Percentiles rank a stretch among this genome's conserved stretches.
These are phyloP conservation scores for Sebastes vulpes DNA, from an alignment of 2,797 vertebrate genomes.

Conservation along the genomic window DNA sequence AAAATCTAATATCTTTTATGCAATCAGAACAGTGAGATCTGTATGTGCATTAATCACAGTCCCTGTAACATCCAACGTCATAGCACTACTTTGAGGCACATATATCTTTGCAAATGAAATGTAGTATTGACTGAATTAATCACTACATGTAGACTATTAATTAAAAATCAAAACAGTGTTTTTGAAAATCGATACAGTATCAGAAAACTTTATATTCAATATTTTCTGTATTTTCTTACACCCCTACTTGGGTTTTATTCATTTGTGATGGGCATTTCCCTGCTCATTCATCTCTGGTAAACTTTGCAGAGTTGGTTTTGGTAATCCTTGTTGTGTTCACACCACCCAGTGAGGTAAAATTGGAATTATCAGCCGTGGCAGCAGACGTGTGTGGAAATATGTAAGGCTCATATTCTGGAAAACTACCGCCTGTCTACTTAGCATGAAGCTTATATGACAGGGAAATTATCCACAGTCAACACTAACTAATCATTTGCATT, in stretches of 20 bases:
- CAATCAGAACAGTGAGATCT: no score
- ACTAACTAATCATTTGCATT: constrained; percentile 7
- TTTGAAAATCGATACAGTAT: no score
- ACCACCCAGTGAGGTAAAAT: neutral
- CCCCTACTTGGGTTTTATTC: neutral
- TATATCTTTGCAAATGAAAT: no score
- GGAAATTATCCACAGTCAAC: neutral
- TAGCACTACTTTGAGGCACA: no score
- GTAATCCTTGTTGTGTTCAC: constrained; percentile 20
- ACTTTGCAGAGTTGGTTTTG: neutral
- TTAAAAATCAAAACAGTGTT: no score
- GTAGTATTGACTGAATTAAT: no score
- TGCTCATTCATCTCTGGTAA: neutral
- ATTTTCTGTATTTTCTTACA: no score
- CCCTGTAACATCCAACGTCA: no score
- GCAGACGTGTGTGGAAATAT: constrained; percentile 11
- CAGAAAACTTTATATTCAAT: no score
- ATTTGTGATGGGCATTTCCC: neutral
- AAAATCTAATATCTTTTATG: no score
- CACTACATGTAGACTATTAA: no score
- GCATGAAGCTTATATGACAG: neutral
- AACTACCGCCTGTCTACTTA: constrained; percentile 14
- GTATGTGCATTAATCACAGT: no score
- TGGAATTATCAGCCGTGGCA: constrained; percentile 11
- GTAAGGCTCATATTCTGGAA: neutral